Conservation (phyloP, 2,113 vertebrate genomes). For the Pomatostomus ruficeps region DNA sequence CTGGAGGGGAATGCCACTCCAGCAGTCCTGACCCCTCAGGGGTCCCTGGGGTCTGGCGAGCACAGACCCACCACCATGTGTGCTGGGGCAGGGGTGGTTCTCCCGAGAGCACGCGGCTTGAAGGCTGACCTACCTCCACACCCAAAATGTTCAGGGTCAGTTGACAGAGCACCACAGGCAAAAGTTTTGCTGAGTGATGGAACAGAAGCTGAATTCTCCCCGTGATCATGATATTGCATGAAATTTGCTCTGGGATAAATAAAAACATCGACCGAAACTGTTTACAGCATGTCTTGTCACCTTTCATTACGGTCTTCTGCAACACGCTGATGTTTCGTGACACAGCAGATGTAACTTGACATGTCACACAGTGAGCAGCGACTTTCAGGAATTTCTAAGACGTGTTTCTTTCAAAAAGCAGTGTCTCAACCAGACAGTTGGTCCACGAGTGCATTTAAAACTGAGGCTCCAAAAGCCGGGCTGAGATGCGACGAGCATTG, state of each 20-base stretch:
- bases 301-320: neutral
- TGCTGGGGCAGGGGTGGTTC: neutral
- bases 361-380: neutral
- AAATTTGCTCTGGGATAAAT: conserved; percentile 3
- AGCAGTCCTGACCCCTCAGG: neutral
- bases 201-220: neutral
- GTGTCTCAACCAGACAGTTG: neutral
- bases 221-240: accelerated
- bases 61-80: accelerated
- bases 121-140: neutral
- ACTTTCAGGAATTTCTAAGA: conserved; percentile 11
- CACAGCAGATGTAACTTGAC: conserved; percentile 52
- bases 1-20: neutral
- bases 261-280: neutral
- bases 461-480: neutral
- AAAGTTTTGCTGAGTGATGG: neutral
- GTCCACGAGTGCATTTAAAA: neutral
- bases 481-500: neutral
- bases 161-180: neutral
- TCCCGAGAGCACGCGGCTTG: accelerated
- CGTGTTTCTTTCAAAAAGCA: neutral
- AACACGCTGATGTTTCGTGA: neutral
- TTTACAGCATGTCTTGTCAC: conserved; percentile 39
- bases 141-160: neutral
- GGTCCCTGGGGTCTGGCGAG: accelerated